phyloP scores from a whole-genome alignment of 2,888 invertebrate species.

The Alsophila aescularia region DNA sequence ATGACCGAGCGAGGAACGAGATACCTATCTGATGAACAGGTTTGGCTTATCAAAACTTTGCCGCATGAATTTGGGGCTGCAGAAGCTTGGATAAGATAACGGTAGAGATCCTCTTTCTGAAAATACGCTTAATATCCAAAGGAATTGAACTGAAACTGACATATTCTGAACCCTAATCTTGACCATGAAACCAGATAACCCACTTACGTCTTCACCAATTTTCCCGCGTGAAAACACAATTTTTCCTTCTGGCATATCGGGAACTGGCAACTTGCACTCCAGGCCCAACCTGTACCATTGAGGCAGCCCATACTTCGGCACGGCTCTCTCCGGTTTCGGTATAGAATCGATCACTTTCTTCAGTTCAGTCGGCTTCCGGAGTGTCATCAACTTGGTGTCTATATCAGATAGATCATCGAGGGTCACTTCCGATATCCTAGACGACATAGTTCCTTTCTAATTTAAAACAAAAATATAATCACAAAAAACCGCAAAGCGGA shows the following conservation, averaged over 20 bases:
- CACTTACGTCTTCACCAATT: slow-evolving; percentile 80
- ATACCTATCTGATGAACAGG: too few relatives aligned
- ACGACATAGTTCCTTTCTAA: slow-evolving; percentile 48
- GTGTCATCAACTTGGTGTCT: slow-evolving; percentile 67
- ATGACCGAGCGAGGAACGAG: too few relatives aligned
- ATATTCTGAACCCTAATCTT: too few relatives aligned
- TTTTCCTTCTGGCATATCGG: slow-evolving; percentile 78
- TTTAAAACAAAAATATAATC: slow-evolving; percentile 43
- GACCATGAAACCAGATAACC: too few relatives aligned
- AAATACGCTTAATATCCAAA: too few relatives aligned
- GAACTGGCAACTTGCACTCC: slow-evolving; percentile 81
- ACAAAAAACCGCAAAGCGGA: slow-evolving; percentile 45
- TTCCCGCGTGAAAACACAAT: slow-evolving; percentile 80
- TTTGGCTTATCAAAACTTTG: too few relatives aligned
- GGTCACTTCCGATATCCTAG: slow-evolving; percentile 45
- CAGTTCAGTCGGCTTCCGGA: slow-evolving; percentile 75
- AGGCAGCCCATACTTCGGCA: slow-evolving; percentile 80
- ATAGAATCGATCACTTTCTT: slow-evolving; percentile 77
- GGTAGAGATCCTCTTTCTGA: too few relatives aligned
- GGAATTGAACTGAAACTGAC: too few relatives aligned
- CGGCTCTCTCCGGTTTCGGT: slow-evolving; percentile 72
- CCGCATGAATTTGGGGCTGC: too few relatives aligned
- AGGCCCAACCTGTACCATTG: slow-evolving; percentile 80
- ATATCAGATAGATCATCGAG: slow-evolving; percentile 59
- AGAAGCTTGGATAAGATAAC: too few relatives aligned